These are phyloP conservation scores for Heliothis subflexa DNA, from an alignment of 1,140 invertebrate species.

Conservation along the genomic window DNA sequence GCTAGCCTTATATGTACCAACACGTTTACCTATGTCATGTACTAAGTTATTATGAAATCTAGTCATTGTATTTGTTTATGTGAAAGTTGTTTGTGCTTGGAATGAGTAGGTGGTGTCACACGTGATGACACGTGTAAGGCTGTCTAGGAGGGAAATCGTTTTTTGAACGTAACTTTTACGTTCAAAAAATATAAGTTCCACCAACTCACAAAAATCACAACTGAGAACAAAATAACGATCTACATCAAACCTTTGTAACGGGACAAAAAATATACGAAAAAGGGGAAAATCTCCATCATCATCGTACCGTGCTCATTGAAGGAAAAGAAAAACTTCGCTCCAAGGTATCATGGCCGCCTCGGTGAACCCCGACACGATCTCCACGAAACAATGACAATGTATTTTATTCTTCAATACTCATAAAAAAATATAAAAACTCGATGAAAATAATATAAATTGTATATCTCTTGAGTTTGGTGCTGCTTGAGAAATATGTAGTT, in stretches of 20 bases:
- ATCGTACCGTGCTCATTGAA: constrained; percentile 37
- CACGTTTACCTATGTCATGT: constrained; percentile 17
- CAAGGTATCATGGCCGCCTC: constrained; percentile 16
- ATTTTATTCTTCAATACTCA: constrained; percentile 25
- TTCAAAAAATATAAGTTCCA: not conserved
- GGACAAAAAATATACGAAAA: constrained; percentile 14
- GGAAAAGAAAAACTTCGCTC: constrained; percentile 1
- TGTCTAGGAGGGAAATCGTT: no score
- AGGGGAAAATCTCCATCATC: constrained; percentile 12
- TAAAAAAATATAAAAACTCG: not conserved
- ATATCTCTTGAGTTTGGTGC: no score
- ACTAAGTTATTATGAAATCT: constrained; percentile 36
- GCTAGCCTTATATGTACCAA: not conserved
- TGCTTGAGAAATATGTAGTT: no score
- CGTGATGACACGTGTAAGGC: no score
- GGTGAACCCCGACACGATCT: constrained; percentile 14
- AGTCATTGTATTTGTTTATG: constrained; percentile 36
- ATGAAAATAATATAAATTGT: not conserved
- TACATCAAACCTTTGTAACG: not conserved
- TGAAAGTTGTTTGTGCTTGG: not conserved
- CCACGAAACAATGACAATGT: constrained; percentile 28
- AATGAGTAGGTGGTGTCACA: not conserved
- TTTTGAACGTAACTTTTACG: not conserved
- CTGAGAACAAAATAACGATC: constrained; percentile 11
- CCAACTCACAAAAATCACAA: constrained; percentile 1